Conservation (phyloP, 2,113 vertebrate species). For the Daboia siamensis region DNA sequence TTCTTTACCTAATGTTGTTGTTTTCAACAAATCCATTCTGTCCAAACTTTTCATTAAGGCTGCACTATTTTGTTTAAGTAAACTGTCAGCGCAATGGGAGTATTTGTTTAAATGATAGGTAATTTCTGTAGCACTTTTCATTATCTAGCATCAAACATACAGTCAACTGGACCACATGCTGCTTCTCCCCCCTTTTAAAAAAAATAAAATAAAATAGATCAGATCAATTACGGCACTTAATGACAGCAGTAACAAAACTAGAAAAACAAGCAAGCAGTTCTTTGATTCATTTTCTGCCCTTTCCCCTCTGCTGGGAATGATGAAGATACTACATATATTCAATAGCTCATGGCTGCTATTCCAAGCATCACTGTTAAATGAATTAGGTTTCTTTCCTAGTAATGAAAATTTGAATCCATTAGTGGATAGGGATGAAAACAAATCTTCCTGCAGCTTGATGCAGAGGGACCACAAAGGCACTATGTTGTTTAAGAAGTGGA, state of each 20-base stretch:
- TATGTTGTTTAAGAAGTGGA: slow-evolving; percentile 24
- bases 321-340: slow-evolving; percentile 26
- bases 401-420: slow-evolving; percentile 6
- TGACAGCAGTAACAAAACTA: neutral
- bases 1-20: fast-evolving
- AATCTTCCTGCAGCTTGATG: slow-evolving; percentile 10
- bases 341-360: slow-evolving; percentile 10
- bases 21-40: neutral
- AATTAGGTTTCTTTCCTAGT: slow-evolving; percentile 22
- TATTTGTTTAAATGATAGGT: neutral
- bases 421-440: slow-evolving; percentile 18
- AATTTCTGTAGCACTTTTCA: neutral
- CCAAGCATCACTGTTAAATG: slow-evolving; percentile 36
- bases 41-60: neutral
- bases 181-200: neutral
- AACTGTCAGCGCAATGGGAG: slow-evolving; percentile 3
- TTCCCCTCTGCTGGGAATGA: slow-evolving; percentile 35
- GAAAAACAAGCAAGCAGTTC: slow-evolving; percentile 24
- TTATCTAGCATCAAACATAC: neutral
- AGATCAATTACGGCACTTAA: neutral
- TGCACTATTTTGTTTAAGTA: neutral
- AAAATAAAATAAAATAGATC: neutral
- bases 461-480: neutral
- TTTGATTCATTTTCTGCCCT: slow-evolving; percentile 37
- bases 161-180: neutral